Base-by-base conservation (phyloP, 2,888 invertebrate species). In the Listrodromus nycthemerus region DNA sequence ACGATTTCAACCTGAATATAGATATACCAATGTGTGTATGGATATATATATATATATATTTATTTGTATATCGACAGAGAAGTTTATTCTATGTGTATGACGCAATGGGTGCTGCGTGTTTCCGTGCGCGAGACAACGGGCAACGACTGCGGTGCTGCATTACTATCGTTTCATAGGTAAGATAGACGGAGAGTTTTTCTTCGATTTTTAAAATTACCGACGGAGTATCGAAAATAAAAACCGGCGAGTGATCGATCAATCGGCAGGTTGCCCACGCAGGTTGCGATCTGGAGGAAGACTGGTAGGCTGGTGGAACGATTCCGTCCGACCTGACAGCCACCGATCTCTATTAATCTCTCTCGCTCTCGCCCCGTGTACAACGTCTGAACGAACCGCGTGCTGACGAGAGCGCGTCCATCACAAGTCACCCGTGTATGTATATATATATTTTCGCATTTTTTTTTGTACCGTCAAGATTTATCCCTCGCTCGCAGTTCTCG, bases 281-380 rank as follows among this genome's bases (percentile, higher is more conserved):
- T 88, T 90, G 91, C 89, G 88, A 89, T 89, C 91, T 89, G 88
- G 89, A 88, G 86, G 88, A 88, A 90, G 91, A 91, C 91, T 91
- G 91, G 84, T 87, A 90, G 91, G 91, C 91, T 90, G 91, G 85
- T 84, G 87, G 86, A 83, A 87, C 86, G 89, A 90, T 91, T 87
- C 89, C 87, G 88, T 86, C 87, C 87, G 87, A 88, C 85, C 89
- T 89, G 87, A 87, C 85, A 82, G 70, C 80, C 78, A 88, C 90
- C 90, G 88, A 89, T 88, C 89, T 90, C 90, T 91, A 89, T 90
- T 90, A 89, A 91, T 82, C 78, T 77, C 70, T 77, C 70, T 67
- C 74, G 70, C 83, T 55, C 79, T 82, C 84, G 37, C 82, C 63
- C 65, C 27, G n/a, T 27, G 61, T 30, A 61, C 30, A n/a, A 30